Percentiles rank a stretch among this genome's conserved stretches.
These are phyloP conservation scores for Colossoma macropomum DNA, from an alignment of 2,113 vertebrate species.

Conservation along the genomic window DNA sequence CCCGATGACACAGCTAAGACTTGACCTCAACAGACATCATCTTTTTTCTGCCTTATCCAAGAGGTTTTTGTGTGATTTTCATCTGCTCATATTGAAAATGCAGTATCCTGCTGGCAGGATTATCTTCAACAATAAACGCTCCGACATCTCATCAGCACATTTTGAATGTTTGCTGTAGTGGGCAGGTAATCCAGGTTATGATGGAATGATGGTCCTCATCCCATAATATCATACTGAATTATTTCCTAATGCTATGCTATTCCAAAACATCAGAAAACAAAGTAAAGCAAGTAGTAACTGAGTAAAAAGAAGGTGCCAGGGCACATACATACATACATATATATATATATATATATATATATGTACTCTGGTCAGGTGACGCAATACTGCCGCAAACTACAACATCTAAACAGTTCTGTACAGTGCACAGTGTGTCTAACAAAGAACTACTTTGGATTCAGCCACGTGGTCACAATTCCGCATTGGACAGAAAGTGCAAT, in stretches of 20 bases:
- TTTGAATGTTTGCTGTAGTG: conserved; percentile 13
- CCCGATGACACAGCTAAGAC: neutral
- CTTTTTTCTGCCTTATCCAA: conserved; percentile 33
- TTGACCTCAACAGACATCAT: conserved; percentile 26
- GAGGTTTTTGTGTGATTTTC: conserved; percentile 38
- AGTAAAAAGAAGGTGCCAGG: too few relatives aligned
- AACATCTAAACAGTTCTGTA: too few relatives aligned
- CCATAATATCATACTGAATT: neutral
- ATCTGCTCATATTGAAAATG: conserved; percentile 25
- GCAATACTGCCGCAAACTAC: too few relatives aligned
- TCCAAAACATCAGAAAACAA: neutral
- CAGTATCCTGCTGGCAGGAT: conserved; percentile 35
- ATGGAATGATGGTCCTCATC: neutral
- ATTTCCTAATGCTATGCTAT: neutral
- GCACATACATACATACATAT: too few relatives aligned
- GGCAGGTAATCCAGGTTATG: conserved; percentile 38
- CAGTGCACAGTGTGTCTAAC: too few relatives aligned
- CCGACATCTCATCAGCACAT: conserved; percentile 26
- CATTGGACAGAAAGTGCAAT: too few relatives aligned
- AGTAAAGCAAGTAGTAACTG: neutral
- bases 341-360: too few relatives aligned
- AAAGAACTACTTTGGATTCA: too few relatives aligned
- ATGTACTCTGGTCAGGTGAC: too few relatives aligned
- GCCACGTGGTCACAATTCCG: too few relatives aligned
- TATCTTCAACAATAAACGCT: conserved; percentile 44